These are phyloP conservation scores for Enchytraeus crypticus DNA, from an alignment of 2,888 invertebrate genomes.

Conservation along the genomic window DNA sequence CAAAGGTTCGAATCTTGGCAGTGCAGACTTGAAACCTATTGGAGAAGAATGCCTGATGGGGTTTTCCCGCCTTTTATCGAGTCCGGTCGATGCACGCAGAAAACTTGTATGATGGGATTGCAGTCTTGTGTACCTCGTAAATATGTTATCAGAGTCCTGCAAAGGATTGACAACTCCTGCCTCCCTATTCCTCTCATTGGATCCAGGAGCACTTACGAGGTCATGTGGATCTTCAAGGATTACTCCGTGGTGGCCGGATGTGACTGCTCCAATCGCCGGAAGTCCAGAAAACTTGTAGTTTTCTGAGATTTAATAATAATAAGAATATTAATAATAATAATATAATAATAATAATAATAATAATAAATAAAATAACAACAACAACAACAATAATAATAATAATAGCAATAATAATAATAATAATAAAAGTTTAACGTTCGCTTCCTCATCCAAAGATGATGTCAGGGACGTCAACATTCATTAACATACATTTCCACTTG, in stretches of 20 bases:
- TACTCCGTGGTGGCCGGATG: constrained; percentile 13
- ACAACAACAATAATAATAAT: no score
- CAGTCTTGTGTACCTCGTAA: neutral
- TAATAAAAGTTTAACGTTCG: no score
- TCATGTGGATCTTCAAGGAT: neutral
- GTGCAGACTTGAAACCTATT: neutral
- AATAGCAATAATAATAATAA: no score
- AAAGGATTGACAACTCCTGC: neutral
- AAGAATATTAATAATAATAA: no score
- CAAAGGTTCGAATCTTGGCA: no score
- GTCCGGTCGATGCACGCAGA: neutral
- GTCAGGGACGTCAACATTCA: no score
- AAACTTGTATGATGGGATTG: neutral
- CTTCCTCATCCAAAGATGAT: no score
- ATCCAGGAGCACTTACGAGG: neutral
- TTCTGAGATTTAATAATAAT: no score
- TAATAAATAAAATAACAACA: no score
- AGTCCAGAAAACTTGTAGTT: no score
- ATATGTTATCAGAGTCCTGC: neutral
- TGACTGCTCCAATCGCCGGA: constrained; percentile 7
- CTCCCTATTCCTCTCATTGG: neutral
- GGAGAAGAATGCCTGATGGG: neutral
- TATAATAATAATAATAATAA: no score
- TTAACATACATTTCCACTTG: no score
- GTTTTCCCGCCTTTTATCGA: neutral